phyloP scores from a whole-genome alignment of 2,888 invertebrate species.

The Eupithecia pulchellata region DNA sequence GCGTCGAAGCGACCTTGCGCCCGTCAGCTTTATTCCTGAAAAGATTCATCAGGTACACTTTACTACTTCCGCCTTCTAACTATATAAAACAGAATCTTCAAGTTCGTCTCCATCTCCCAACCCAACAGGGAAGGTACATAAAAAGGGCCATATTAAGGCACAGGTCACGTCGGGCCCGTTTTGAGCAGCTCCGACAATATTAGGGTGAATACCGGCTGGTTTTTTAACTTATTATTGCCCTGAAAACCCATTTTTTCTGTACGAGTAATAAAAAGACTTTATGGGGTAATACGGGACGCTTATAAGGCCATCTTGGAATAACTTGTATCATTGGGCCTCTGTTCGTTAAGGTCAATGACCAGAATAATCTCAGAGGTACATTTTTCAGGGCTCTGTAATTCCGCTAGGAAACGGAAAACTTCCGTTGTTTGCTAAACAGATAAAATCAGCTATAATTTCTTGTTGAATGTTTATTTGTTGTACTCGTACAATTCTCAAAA shows the following conservation, averaged over 20 bases:
- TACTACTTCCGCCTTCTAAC: neutral
- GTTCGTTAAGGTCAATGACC: neutral
- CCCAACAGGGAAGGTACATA: constrained; percentile 44
- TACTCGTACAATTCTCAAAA: neutral
- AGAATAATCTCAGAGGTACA: constrained; percentile 4
- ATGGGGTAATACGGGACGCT: constrained; percentile 56
- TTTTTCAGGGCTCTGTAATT: neutral
- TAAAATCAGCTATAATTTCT: neutral
- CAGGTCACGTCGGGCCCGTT: constrained; percentile 75
- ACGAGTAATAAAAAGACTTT: constrained; percentile 58
- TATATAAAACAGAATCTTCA: constrained; percentile 30
- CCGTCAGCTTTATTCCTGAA: neutral
- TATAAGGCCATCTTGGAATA: constrained; percentile 49
- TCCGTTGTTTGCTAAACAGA: neutral
- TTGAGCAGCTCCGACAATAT: constrained; percentile 71
- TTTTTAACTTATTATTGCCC: constrained; percentile 76
- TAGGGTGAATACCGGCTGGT: constrained; percentile 65
- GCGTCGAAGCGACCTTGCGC: neutral
- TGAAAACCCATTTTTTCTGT: constrained; percentile 71
- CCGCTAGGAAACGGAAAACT: neutral
- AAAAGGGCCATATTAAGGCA: constrained; percentile 62
- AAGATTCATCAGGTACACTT: neutral
- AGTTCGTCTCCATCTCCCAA: neutral
- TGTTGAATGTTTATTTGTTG: neutral
- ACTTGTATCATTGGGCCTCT: neutral